Percentiles rank a stretch among this genome's conserved stretches.
These are phyloP conservation scores for Styela clava DNA, from an alignment of 23 tunicate genomes.

Conservation along the genomic window DNA sequence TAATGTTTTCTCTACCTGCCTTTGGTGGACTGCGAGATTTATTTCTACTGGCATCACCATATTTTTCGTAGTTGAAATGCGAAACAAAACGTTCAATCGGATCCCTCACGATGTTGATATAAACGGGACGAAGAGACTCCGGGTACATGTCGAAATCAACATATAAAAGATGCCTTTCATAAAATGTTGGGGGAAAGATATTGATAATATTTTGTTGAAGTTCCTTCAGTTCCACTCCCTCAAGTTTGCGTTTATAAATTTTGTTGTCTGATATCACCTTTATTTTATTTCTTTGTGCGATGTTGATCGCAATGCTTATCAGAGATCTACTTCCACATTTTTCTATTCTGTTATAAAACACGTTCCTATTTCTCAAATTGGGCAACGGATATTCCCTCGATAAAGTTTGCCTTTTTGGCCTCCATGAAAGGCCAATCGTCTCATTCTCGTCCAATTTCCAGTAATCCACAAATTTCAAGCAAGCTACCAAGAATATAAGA, in stretches of 20 bases:
- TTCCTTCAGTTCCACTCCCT: slow-evolving; percentile 21
- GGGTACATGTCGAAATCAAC: slow-evolving; percentile 44
- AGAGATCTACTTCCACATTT: slow-evolving; percentile 98
- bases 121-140: slow-evolving; percentile 39
- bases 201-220: slow-evolving; percentile 38
- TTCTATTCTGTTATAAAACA: slow-evolving; percentile 88
- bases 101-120: slow-evolving; percentile 89
- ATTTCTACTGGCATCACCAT: slow-evolving; percentile 30
- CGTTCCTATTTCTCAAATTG: neutral
- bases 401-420: too few relatives aligned
- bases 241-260: slow-evolving; percentile 34
- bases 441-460: too few relatives aligned
- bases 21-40: slow-evolving; percentile 10
- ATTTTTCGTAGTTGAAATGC: slow-evolving; percentile 73
- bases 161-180: slow-evolving; percentile 78
- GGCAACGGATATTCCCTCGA: too few relatives aligned
- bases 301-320: slow-evolving; percentile 30
- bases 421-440: too few relatives aligned
- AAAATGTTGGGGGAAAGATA: slow-evolving; percentile 55
- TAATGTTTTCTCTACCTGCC: slow-evolving; percentile 38
- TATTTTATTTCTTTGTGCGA: slow-evolving; percentile 42
- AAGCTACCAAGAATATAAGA: too few relatives aligned
- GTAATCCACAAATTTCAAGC: too few relatives aligned
- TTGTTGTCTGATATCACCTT: slow-evolving; percentile 35
- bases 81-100: slow-evolving; percentile 91